phyloP scores from a whole-genome alignment of 1,140 invertebrate species.

The Caenorhabditis briggsae region DNA sequence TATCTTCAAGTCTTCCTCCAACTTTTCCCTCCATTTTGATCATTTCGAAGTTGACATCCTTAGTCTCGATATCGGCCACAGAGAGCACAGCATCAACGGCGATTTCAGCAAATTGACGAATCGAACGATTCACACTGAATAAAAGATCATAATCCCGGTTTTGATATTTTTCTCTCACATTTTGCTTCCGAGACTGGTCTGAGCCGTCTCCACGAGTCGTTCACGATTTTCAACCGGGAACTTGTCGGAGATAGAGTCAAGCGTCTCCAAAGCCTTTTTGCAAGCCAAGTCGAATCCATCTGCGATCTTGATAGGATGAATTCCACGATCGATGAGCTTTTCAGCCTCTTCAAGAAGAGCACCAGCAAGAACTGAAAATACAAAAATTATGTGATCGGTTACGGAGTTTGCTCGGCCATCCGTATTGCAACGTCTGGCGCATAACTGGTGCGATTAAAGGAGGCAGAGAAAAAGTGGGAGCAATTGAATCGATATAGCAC shows the following conservation, averaged over 20 bases:
- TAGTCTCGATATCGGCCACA: slow-evolving; percentile 91
- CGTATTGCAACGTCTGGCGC: too few species aligned
- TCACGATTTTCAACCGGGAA: slow-evolving; percentile 91
- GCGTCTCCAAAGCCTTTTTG: slow-evolving; percentile 86
- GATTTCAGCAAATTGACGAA: slow-evolving; percentile 97
- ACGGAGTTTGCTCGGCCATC: too few species aligned
- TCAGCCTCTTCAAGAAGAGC: slow-evolving; percentile 96
- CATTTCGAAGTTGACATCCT: slow-evolving; percentile 98
- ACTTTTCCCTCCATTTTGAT: slow-evolving; percentile 99
- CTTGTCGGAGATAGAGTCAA: slow-evolving; percentile 89
- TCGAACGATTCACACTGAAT: slow-evolving; percentile 80
- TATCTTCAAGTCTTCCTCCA: slow-evolving; percentile 96
- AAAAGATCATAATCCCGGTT: too few species aligned
- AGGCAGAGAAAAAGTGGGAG: too few species aligned
- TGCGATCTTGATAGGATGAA: slow-evolving; percentile 98
- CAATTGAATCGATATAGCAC: too few species aligned
- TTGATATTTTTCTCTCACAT: slow-evolving; percentile 83
- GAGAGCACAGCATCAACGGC: slow-evolving; percentile 95
- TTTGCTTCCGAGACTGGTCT: slow-evolving; percentile 99
- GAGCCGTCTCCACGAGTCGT: slow-evolving; percentile 92
- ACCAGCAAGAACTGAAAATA: slow-evolving; percentile 84
- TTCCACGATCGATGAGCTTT: slow-evolving; percentile 91
- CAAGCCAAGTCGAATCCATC: slow-evolving; percentile 99
- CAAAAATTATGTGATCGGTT: neutral
- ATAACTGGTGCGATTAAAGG: too few species aligned